Conservation (phyloP, 2,888 invertebrate genomes). For the Steromphala cineraria region DNA sequence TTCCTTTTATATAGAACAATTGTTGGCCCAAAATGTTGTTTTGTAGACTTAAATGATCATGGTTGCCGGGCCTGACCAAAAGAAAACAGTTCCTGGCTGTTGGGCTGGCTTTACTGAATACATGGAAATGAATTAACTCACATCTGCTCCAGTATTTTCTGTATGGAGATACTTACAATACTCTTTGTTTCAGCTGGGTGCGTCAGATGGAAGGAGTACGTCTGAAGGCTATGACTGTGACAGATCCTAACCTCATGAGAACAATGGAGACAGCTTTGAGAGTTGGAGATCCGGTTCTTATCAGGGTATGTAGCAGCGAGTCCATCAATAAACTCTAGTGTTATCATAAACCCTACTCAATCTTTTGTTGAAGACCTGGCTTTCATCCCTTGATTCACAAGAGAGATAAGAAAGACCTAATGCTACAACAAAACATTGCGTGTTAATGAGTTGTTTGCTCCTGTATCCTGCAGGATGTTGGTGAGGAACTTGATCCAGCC, state of each 20-base stretch:
- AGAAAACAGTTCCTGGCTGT: too few species aligned
- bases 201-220: constrained; percentile 67
- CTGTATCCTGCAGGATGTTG: constrained; percentile 63
- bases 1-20: not conserved
- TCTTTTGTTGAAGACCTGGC: too few species aligned
- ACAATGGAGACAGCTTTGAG: constrained; percentile 73
- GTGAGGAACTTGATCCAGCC: constrained; percentile 73
- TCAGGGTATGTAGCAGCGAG: constrained; percentile 56
- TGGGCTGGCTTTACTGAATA: too few species aligned
- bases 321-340: not conserved
- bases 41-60: too few species aligned
- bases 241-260: constrained; percentile 72
- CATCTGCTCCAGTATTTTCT: too few species aligned
- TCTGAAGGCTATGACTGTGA: constrained; percentile 66
- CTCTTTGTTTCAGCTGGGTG: constrained; percentile 68
- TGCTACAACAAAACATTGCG: not conserved
- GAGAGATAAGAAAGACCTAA: not conserved
- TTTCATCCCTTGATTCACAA: too few species aligned
- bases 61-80: too few species aligned
- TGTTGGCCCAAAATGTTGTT: too few species aligned
- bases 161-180: too few species aligned
- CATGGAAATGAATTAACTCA: too few species aligned
- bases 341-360: too few species aligned
- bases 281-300: constrained; percentile 72
- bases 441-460: not conserved